A percentile compares a stretch with the other conserved stretches of the same genome.
phyloP scores from a whole-genome alignment of 1,140 invertebrate genomes.

The Piezodorus guildinii region DNA sequence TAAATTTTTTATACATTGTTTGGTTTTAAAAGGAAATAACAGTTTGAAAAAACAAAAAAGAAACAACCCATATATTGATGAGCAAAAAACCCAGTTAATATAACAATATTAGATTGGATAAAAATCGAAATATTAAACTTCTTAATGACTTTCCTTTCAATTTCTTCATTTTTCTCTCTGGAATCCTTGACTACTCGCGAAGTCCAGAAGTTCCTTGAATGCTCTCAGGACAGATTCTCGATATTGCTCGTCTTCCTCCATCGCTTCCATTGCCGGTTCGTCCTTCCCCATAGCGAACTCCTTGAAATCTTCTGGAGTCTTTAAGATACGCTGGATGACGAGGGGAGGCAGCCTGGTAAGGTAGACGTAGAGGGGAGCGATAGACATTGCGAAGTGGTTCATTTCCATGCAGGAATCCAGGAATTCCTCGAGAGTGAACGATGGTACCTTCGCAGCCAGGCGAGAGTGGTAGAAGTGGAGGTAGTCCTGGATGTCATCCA shows the following conservation, averaged over 20 bases:
- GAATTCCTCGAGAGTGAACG: neutral
- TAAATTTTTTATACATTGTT: too few species aligned
- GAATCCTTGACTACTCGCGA: too few species aligned
- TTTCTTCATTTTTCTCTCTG: too few species aligned
- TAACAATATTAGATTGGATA: too few species aligned
- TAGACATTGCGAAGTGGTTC: neutral
- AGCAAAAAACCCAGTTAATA: too few species aligned
- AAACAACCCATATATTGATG: too few species aligned
- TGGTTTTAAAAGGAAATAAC: too few species aligned
- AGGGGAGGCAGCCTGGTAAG: neutral
- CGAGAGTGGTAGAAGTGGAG: neutral
- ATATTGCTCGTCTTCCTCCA: neutral
- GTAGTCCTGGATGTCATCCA: neutral
- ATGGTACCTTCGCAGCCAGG: neutral
- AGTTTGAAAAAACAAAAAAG: too few species aligned
- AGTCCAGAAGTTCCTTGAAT: neutral
- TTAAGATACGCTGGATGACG: neutral
- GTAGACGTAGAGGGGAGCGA: conserved; percentile 1
- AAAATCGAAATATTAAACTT: too few species aligned
- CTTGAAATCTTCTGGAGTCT: neutral
- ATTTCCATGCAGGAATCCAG: neutral
- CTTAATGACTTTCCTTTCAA: too few species aligned
- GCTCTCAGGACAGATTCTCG: neutral
- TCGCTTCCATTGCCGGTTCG: neutral
- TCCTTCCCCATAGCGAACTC: neutral